Evolutionary conservation across 2,113 vertebrate genomes (phyloP).

Genomic region (Misgurnus mizolepis): DNA sequence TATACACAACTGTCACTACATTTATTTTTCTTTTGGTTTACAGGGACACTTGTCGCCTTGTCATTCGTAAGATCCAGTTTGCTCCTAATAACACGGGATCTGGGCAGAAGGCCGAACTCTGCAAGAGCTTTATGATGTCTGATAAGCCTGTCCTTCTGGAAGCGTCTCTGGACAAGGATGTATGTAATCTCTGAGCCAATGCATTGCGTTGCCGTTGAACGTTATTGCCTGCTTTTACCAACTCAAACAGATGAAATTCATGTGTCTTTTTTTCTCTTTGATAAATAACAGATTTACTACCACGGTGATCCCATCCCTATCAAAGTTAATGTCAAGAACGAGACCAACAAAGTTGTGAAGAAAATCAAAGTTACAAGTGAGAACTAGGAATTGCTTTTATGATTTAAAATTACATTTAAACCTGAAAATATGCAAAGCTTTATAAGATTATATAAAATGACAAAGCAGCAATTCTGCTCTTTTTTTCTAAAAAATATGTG

Average conservation of each 20-base stretch:
- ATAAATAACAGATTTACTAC: constrained; percentile 79
- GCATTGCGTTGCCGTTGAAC: neutral
- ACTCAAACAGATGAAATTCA: neutral
- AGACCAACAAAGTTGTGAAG: constrained; percentile 87
- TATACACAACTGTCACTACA: neutral
- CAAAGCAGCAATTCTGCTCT: no score
- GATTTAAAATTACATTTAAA: no score
- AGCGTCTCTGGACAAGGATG: constrained; percentile 83
- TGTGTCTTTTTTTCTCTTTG: neutral
- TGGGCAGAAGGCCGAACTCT: constrained; percentile 77
- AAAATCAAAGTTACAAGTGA: constrained; percentile 84
- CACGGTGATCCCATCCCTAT: constrained; percentile 82
- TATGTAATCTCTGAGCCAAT: constrained; percentile 50
- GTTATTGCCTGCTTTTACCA: neutral
- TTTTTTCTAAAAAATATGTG: no score
- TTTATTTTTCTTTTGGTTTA: neutral
- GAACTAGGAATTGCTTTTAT: constrained; percentile 33
- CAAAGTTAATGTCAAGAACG: constrained; percentile 85
- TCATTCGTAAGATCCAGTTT: constrained; percentile 89
- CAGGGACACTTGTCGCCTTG: constrained; percentile 85
- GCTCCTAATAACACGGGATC: constrained; percentile 71
- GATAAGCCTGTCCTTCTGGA: constrained; percentile 87
- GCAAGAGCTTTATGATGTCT: constrained; percentile 89
- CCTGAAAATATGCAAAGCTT: no score
- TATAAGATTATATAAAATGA: no score